Evolutionary conservation across 2,113 vertebrate genomes (phyloP).

Genomic region (Amazona vittata): DNA sequence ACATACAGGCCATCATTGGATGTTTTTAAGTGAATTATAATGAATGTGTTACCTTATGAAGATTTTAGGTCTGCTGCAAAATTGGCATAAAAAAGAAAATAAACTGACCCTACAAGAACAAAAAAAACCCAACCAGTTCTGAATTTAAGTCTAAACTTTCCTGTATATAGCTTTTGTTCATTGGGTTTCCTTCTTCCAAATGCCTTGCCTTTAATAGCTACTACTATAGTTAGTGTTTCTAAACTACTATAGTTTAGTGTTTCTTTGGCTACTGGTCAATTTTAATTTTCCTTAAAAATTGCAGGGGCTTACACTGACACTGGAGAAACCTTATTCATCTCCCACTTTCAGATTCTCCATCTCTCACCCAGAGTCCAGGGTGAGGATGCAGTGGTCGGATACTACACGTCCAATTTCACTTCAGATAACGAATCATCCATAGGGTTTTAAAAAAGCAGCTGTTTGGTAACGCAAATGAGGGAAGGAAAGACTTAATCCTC

Average conservation of each 20-base stretch:
- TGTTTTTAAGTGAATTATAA: slow-evolving; percentile 22
- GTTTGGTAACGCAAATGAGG: background rate
- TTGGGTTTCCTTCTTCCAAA: background rate
- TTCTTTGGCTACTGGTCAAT: background rate
- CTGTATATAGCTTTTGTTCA: background rate
- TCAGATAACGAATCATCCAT: background rate
- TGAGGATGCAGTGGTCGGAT: background rate
- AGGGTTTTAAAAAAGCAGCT: background rate
- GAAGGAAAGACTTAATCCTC: background rate
- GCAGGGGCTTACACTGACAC: background rate
- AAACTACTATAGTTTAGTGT: too few species aligned
- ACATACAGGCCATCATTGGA: background rate
- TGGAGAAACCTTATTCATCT: background rate
- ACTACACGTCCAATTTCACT: background rate
- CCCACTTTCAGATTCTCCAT: background rate
- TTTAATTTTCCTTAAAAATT: background rate
- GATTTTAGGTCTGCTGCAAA: background rate
- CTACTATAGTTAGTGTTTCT: background rate
- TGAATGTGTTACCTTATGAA: slow-evolving; percentile 6
- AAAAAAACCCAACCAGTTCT: background rate
- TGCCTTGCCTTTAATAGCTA: background rate
- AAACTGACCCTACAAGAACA: background rate
- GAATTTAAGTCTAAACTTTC: background rate
- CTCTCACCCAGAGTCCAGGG: background rate
- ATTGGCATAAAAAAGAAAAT: background rate